Conservation (phyloP, 2,888 invertebrate species). For the Drosophila dives region DNA sequence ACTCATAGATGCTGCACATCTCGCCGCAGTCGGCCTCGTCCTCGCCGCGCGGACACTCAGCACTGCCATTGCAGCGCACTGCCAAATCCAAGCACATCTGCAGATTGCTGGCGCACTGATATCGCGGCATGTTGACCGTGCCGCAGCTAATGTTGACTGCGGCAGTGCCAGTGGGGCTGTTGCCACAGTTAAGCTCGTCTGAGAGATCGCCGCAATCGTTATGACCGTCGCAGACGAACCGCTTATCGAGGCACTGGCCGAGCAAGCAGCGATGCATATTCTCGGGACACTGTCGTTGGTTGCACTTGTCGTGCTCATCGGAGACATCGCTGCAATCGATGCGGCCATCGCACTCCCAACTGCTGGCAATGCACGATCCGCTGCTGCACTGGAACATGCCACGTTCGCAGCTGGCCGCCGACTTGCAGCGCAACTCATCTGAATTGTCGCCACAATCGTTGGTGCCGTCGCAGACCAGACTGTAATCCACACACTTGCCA, state of each 20-base stretch:
- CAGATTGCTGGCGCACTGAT: conserved; percentile 80
- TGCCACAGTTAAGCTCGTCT: conserved; percentile 86
- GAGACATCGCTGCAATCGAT: conserved; percentile 91
- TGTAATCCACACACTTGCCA: conserved; percentile 86
- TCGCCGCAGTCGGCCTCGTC: conserved; percentile 88
- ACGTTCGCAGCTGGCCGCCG: conserved; percentile 80
- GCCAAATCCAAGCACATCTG: conserved; percentile 76
- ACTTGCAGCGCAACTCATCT: conserved; percentile 86
- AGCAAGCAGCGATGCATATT: conserved; percentile 84
- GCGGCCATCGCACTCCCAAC: conserved; percentile 90
- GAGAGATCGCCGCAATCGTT: conserved; percentile 87
- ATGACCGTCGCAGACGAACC: conserved; percentile 86
- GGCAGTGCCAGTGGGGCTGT: neutral
- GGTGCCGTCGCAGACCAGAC: conserved; percentile 86
- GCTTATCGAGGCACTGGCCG: conserved; percentile 87
- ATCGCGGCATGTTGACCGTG: conserved; percentile 52
- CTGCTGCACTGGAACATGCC: conserved; percentile 88
- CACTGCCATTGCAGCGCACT: conserved; percentile 87
- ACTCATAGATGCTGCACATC: conserved; percentile 87
- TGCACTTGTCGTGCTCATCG: conserved; percentile 89
- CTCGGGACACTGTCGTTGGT: conserved; percentile 71
- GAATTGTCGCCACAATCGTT: conserved; percentile 87
- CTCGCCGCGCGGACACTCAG: conserved; percentile 90
- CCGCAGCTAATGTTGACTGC: conserved; percentile 85
- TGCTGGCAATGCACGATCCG: conserved; percentile 89